Conservation (phyloP, 2,888 invertebrate species). For the Atrina japonica region DNA sequence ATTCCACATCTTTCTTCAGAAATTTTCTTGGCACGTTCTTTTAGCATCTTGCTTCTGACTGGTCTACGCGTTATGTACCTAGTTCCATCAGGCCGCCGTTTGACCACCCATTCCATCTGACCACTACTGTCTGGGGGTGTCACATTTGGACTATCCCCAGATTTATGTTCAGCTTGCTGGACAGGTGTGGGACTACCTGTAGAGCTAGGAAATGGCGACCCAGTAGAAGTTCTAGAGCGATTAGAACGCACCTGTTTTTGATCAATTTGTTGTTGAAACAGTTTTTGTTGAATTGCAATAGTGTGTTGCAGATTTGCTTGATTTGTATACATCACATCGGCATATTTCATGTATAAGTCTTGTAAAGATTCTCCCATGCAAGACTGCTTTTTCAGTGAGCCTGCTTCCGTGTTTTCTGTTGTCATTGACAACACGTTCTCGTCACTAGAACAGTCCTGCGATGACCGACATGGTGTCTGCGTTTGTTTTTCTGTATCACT, state of each 20-base stretch:
- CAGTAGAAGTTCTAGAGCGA: slow-evolving; percentile 28
- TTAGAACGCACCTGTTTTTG: slow-evolving; percentile 50
- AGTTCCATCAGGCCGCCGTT: slow-evolving; percentile 88
- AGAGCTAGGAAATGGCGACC: slow-evolving; percentile 21
- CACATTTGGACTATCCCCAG: slow-evolving; percentile 31
- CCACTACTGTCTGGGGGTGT: slow-evolving; percentile 67
- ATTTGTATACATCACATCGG: slow-evolving; percentile 87
- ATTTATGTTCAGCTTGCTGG: slow-evolving; percentile 5
- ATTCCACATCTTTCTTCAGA: slow-evolving; percentile 86
- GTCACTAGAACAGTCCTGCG: slow-evolving; percentile 70
- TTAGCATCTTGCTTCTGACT: slow-evolving; percentile 85
- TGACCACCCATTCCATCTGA: slow-evolving; percentile 87
- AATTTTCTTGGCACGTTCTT: slow-evolving; percentile 86
- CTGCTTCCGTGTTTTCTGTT: slow-evolving; percentile 33
- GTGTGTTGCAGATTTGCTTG: slow-evolving; percentile 87
- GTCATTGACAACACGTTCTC: slow-evolving; percentile 55
- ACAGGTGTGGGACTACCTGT: slow-evolving; percentile 16
- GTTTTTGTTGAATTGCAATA: slow-evolving; percentile 86
- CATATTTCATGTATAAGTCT: slow-evolving; percentile 79
- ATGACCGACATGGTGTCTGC: slow-evolving; percentile 69
- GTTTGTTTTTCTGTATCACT: slow-evolving; percentile 79
- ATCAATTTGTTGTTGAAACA: slow-evolving; percentile 78
- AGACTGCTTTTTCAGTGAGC: slow-evolving; percentile 42
- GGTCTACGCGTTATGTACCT: slow-evolving; percentile 89
- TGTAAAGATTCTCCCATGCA: slow-evolving; percentile 72